Evolutionary conservation across 2,797 vertebrate genomes (phyloP).

Genomic region (Chelmon rostratus): DNA sequence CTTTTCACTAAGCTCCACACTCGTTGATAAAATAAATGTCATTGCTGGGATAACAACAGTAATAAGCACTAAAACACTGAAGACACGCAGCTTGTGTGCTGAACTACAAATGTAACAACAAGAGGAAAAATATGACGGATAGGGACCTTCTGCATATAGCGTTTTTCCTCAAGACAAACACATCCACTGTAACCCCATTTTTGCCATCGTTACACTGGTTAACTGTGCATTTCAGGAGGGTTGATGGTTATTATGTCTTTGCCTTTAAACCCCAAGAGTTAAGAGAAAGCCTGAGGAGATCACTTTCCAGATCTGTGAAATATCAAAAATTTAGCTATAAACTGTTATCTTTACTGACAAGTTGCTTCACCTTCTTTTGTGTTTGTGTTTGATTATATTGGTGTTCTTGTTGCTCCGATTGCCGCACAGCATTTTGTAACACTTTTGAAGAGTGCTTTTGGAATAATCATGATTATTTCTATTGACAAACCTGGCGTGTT

Average conservation of each 20-base stretch:
- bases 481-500: conserved; percentile 6
- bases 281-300: background rate
- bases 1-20: conserved; percentile 49
- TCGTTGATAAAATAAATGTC: conserved; percentile 58
- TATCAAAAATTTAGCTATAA: background rate
- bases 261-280: background rate
- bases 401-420: background rate
- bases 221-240: background rate
- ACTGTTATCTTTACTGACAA: background rate
- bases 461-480: background rate
- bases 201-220: background rate
- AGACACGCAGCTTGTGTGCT: conserved; percentile 2
- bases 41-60: conserved; percentile 11
- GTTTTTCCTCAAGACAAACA: background rate
- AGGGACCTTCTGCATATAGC: fast-evolving
- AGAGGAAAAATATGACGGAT: background rate
- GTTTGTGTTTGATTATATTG: background rate
- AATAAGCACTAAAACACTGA: conserved; percentile 15
- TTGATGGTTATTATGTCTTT: background rate
- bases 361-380: background rate
- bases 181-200: background rate
- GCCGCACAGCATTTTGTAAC: background rate
- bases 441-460: background rate
- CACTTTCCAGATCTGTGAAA: background rate
- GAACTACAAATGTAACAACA: background rate